Conservation (phyloP, 37 sponge, comb jelly and placozoan species). For the Ianthella basta region DNA sequence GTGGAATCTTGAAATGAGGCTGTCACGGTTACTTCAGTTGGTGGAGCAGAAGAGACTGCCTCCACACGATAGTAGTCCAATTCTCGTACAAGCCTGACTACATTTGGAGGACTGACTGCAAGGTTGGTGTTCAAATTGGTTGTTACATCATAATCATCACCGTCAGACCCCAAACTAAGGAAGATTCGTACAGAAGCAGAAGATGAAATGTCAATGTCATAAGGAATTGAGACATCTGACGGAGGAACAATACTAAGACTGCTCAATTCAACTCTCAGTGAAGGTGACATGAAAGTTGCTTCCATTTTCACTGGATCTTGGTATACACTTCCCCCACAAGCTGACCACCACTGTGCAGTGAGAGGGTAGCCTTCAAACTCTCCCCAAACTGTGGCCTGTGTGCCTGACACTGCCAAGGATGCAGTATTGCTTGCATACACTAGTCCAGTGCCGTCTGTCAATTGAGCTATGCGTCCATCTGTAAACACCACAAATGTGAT, state of each 20-base stretch:
- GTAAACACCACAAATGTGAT: slow-evolving; percentile 44
- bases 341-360: background rate
- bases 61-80: background rate
- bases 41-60: background rate
- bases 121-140: background rate
- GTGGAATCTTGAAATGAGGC: background rate
- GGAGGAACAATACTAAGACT: background rate
- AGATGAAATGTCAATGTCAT: background rate
- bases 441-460: slow-evolving; percentile 29
- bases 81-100: background rate
- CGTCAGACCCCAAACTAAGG: background rate
- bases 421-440: slow-evolving; percentile 27
- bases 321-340: background rate
- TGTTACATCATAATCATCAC: background rate
- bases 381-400: slow-evolving; percentile 18
- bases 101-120: background rate
- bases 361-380: background rate
- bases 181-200: background rate
- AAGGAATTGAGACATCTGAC: background rate
- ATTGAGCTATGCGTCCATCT: slow-evolving; percentile 38
- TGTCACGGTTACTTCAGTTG: background rate
- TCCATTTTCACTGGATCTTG: background rate
- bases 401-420: slow-evolving; percentile 8
- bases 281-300: background rate
- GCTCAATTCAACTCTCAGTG: background rate